Base-by-base conservation (phyloP, 1,140 invertebrate genomes). In the Andrena cerasifolii region DNA sequence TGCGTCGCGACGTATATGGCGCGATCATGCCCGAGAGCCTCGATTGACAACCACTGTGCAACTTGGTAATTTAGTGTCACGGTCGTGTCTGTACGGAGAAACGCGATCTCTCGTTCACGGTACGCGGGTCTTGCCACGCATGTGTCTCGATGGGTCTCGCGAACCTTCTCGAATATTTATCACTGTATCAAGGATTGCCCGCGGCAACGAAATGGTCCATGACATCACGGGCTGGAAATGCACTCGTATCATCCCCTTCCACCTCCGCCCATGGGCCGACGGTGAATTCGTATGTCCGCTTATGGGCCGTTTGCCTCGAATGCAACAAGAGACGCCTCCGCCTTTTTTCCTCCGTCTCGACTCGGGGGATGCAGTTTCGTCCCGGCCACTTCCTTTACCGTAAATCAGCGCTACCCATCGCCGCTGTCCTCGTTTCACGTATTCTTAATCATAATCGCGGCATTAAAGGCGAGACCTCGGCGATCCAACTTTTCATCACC, bases 211-310 rank as follows among this genome's bases (percentile, higher is more conserved):
- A 88, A 87, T 78, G 53, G 74, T 66, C 65, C 80, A 36, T 90
- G 88, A 90, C 88, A 87, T 89, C 89, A 90, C 77, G 18, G 74
- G 31, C 86, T 84, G 83, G 72, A 87, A 78, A 89, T 83, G 82
- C 73, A 76, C 33, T 54, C 71, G 58, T 26, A 73, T 33, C 58
- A 61, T 70, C 49, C 79, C 58, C 59, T 59, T 62, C 70, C 63
- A 28, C 12, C 18, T n/a, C 24, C 26, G 43, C 18, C 59, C 47
- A 40, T 40, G 24, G 62, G 33, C 53, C 24, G 61, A 56, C n/a
- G 51, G 24, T 49, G 76, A 75, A 79, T 84, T 84, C 62, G 80
- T 59, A 56, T 70, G 67, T 16, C 80, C 80, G 51, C 33, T 74
- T 83, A 82, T 82, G 80, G 80, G 31, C 14, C 33, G 33, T 61